These are phyloP conservation scores for Pangasius sanitwongsei DNA, from an alignment of 2,797 vertebrate species.

Conservation along the genomic window DNA sequence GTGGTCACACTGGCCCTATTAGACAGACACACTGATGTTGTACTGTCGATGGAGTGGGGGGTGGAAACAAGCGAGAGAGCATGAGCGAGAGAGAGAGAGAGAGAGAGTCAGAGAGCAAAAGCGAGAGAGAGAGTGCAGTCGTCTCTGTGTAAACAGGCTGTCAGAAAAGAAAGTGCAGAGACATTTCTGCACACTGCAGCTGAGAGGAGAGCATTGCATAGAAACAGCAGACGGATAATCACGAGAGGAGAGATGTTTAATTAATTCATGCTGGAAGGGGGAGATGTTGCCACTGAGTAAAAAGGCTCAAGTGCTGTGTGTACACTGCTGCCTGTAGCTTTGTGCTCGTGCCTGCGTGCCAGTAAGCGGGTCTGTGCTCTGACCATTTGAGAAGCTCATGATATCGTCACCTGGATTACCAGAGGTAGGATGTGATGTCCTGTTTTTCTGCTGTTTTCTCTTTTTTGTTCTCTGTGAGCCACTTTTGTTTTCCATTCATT, in stretches of 20 bases:
- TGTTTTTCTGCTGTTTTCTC: slow-evolving; percentile 9
- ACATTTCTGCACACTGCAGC: slow-evolving; percentile 44
- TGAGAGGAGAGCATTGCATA: slow-evolving; percentile 36
- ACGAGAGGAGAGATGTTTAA: slow-evolving; percentile 63
- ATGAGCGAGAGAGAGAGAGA: slow-evolving; percentile 29
- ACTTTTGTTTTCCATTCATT: slow-evolving; percentile 8
- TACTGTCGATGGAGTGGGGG: slow-evolving; percentile 50
- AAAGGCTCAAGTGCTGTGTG: slow-evolving; percentile 63
- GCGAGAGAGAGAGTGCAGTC: slow-evolving; percentile 41
- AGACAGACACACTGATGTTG: slow-evolving; percentile 59
- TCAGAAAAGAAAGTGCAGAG: slow-evolving; percentile 64
- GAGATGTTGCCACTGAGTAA: slow-evolving; percentile 68
- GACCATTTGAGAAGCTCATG: slow-evolving; percentile 34
- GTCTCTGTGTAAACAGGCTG: slow-evolving; percentile 64
- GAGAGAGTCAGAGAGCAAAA: slow-evolving; percentile 38
- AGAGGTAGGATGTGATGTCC: slow-evolving; percentile 47
- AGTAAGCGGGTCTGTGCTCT: slow-evolving; percentile 27
- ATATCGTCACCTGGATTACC: slow-evolving; percentile 46
- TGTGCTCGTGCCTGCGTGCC: slow-evolving; percentile 53
- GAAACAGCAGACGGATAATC: slow-evolving; percentile 51
- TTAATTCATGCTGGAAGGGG: slow-evolving; percentile 76
- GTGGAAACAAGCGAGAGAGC: slow-evolving; percentile 36
- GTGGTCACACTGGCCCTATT: slow-evolving; percentile 53
- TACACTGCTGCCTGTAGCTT: slow-evolving; percentile 56
- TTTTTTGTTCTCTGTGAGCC: slow-evolving; percentile 11